Conservation (phyloP, 2,888 invertebrate species). For the Gryllus longicercus region DNA sequence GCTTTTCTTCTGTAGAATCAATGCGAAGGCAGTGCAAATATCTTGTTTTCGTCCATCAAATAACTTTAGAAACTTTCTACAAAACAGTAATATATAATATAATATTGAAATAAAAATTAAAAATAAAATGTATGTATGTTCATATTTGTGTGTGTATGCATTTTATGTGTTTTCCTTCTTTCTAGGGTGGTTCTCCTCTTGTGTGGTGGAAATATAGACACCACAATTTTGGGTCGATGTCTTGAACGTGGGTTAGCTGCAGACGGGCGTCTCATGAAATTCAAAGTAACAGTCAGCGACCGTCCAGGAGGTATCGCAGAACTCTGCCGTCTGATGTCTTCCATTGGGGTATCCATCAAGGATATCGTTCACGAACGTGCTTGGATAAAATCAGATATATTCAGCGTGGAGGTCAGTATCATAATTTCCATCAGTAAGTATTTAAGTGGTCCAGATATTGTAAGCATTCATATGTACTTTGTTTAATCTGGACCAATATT, state of each 20-base stretch:
- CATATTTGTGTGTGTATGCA: not conserved
- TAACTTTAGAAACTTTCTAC: not conserved
- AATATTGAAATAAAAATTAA: too few species aligned
- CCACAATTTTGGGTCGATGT: constrained; percentile 82
- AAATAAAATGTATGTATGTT: not conserved
- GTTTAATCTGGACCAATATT: too few species aligned
- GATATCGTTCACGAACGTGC: constrained; percentile 95
- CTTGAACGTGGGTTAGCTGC: constrained; percentile 84
- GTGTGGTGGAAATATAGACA: constrained; percentile 90
- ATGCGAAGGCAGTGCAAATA: too few species aligned
- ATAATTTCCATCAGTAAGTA: not conserved
- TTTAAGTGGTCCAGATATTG: too few species aligned
- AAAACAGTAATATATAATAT: not conserved
- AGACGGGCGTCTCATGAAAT: constrained; percentile 72
- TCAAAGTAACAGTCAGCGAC: constrained; percentile 76
- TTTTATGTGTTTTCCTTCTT: constrained; percentile 32
- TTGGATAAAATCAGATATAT: constrained; percentile 88
- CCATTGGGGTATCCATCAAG: constrained; percentile 84
- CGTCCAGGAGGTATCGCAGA: constrained; percentile 86
- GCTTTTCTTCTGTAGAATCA: not conserved
- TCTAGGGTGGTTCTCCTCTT: constrained; percentile 76
- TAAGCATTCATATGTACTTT: too few species aligned
- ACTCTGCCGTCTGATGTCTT: constrained; percentile 69
- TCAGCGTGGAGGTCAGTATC: constrained; percentile 61
- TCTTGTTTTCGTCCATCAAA: too few species aligned